A percentile compares a stretch with the other conserved stretches of the same genome.
These are phyloP conservation scores for Stictocephala bisonia DNA, from an alignment of 2,888 invertebrate species.

Conservation along the genomic window DNA sequence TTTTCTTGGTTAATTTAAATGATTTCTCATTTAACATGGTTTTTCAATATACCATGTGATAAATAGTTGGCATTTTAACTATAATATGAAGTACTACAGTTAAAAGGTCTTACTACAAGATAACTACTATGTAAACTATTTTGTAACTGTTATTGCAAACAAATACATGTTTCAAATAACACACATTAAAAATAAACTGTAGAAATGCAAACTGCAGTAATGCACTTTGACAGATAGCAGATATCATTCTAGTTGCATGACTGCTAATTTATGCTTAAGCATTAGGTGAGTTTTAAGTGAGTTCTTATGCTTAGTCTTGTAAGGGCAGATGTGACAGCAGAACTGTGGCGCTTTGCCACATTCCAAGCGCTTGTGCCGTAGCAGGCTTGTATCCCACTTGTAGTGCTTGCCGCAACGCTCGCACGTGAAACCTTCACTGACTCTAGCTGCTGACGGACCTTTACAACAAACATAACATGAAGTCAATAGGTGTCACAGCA, in stretches of 20 bases:
- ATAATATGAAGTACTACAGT: too few relatives aligned
- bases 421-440: background rate
- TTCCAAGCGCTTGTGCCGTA: constrained; percentile 30
- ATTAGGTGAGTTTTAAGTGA: constrained; percentile 35
- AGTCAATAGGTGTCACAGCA: too few relatives aligned
- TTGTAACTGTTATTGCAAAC: too few relatives aligned
- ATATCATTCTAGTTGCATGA: background rate
- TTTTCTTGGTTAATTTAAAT: too few relatives aligned
- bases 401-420: constrained; percentile 26
- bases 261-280: constrained; percentile 36
- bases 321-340: constrained; percentile 63
- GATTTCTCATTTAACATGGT: too few relatives aligned
- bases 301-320: constrained; percentile 42
- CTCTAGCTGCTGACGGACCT: background rate
- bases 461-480: too few relatives aligned
- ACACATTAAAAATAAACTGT: background rate
- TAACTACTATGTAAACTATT: too few relatives aligned
- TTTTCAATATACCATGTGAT: too few relatives aligned
- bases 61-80: too few relatives aligned
- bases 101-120: too few relatives aligned
- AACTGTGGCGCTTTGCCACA: constrained; percentile 60
- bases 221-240: background rate
- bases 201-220: background rate
- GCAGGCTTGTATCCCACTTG: constrained; percentile 37
- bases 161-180: too few relatives aligned